phyloP scores from a whole-genome alignment of 1,140 invertebrate genomes.

The Platyscapa corneri region DNA sequence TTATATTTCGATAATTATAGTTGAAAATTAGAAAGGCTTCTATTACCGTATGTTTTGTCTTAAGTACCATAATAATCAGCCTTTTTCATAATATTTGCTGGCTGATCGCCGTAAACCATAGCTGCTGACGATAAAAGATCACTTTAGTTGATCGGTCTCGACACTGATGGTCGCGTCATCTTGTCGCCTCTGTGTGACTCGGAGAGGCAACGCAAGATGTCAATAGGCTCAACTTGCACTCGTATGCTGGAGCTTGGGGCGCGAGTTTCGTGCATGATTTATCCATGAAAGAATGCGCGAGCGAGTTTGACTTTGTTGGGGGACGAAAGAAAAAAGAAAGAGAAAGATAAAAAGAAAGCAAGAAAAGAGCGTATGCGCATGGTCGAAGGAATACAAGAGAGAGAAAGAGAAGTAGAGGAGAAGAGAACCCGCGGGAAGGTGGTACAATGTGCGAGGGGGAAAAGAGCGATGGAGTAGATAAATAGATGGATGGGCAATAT shows the following conservation, averaged over 20 bases:
- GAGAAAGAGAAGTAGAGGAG: slow-evolving; percentile 48
- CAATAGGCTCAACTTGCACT: slow-evolving; percentile 18
- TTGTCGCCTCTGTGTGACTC: too few relatives aligned
- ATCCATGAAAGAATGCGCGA: slow-evolving; percentile 37
- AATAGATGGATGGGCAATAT: slow-evolving; percentile 74
- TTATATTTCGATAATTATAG: neutral
- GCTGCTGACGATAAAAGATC: slow-evolving; percentile 7
- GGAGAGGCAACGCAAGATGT: too few relatives aligned
- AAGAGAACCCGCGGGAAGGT: slow-evolving; percentile 51
- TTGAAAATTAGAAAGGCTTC: neutral
- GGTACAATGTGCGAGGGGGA: slow-evolving; percentile 51
- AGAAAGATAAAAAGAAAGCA: slow-evolving; percentile 44
- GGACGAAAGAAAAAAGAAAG: slow-evolving; percentile 46
- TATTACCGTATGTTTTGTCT: neutral
- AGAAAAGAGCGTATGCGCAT: slow-evolving; percentile 14
- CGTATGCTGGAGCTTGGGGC: neutral
- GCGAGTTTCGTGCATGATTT: neutral
- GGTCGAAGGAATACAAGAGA: slow-evolving; percentile 12
- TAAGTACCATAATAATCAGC: slow-evolving; percentile 16
- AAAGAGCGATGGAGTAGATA: slow-evolving; percentile 68
- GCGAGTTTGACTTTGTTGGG: neutral
- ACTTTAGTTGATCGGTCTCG: neutral
- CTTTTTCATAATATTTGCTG: neutral
- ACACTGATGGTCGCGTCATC: too few relatives aligned
- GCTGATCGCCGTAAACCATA: neutral